phyloP scores from a whole-genome alignment of 1,140 invertebrate species.

The Eumaeus atala region DNA sequence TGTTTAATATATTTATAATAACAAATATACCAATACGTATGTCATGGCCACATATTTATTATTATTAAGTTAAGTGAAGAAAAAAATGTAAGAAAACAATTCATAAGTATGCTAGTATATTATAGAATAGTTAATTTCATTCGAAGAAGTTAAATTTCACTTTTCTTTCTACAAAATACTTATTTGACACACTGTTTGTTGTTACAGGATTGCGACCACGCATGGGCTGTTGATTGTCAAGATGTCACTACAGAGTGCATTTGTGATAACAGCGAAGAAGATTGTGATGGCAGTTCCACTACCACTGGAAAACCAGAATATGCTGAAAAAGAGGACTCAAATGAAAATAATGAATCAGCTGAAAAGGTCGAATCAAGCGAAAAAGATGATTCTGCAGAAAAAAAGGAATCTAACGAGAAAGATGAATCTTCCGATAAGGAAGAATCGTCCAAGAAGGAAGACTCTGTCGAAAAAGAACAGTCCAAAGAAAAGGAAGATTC shows the following conservation, averaged over 20 bases:
- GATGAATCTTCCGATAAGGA: not conserved
- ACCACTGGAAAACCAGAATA: not conserved
- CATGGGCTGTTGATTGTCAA: conserved; percentile 25
- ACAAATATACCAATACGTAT: too few relatives aligned
- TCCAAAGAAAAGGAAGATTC: not conserved
- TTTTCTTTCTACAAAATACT: too few relatives aligned
- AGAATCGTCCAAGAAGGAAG: conserved; percentile 6
- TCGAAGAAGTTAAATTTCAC: not conserved
- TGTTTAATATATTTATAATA: too few relatives aligned
- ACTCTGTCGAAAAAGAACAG: not conserved
- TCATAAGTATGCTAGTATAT: too few relatives aligned
- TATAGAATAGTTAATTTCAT: too few relatives aligned
- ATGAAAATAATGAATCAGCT: conserved; percentile 10
- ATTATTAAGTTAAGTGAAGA: too few relatives aligned
- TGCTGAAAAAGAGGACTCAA: conserved; percentile 10
- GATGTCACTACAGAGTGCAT: conserved; percentile 7
- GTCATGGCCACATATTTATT: too few relatives aligned
- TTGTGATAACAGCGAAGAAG: conserved; percentile 8
- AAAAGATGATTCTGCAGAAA: not conserved
- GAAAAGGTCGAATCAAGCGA: not conserved
- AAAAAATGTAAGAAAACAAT: too few relatives aligned
- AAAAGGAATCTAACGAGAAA: not conserved
- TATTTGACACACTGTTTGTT: not conserved
- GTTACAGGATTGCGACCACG: conserved; percentile 37
- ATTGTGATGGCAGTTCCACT: not conserved